Evolutionary conservation across 1,140 invertebrate species (phyloP).

Genomic region (Panulirus ornatus): DNA sequence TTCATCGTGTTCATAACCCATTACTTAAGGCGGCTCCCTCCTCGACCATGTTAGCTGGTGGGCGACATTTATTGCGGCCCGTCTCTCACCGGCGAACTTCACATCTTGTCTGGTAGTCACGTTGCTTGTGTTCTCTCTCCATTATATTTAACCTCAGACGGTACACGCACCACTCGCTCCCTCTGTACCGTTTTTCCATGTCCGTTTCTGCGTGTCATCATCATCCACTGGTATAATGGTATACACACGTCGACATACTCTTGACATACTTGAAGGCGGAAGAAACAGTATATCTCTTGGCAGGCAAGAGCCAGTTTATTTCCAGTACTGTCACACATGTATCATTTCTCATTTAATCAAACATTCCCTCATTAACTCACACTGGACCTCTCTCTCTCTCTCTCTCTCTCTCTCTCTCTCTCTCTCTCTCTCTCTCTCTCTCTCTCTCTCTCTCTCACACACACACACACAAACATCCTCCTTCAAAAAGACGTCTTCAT

Average conservation of each 20-base stretch:
- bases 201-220: not conserved
- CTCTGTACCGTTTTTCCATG: slow-evolving; percentile 9
- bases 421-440: no score
- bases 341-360: no score
- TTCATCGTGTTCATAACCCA: not conserved
- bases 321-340: no score
- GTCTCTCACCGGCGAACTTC: not conserved
- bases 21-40: not conserved
- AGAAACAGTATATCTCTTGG: not conserved
- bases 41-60: not conserved
- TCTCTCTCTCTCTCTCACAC: no score
- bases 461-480: no score
- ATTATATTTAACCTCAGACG: not conserved
- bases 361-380: no score
- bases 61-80: not conserved
- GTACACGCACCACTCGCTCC: not conserved
- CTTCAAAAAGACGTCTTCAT: no score
- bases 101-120: slow-evolving; percentile 13
- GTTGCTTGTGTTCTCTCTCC: not conserved
- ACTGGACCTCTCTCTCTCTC: no score
- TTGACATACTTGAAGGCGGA: not conserved
- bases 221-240: not conserved
- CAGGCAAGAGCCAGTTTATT: no score
- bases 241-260: not conserved
- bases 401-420: no score